Conservation (phyloP, 1,140 invertebrate species). For the Colletes latitarsis region DNA sequence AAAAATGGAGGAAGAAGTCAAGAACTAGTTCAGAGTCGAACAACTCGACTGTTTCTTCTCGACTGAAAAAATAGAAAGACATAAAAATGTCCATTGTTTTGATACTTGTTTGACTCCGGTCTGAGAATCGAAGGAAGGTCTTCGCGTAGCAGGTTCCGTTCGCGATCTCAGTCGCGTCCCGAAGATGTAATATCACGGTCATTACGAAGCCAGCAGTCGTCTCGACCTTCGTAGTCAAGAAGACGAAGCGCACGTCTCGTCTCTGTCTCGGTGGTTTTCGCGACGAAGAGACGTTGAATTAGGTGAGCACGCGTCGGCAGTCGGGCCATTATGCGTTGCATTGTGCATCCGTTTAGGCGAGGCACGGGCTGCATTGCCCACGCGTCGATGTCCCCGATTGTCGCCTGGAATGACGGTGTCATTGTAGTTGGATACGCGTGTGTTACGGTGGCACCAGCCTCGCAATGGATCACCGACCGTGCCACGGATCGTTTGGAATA, state of each 20-base stretch:
- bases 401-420: conserved; percentile 57
- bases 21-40: too few species aligned
- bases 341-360: conserved; percentile 72
- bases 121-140: background rate
- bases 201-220: conserved; percentile 20
- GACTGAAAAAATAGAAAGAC: too few species aligned
- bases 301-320: conserved; percentile 33
- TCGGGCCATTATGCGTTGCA: conserved; percentile 47
- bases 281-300: background rate
- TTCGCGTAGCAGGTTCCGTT: conserved; percentile 7
- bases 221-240: conserved; percentile 51
- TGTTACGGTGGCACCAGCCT: conserved; percentile 66
- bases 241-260: conserved; percentile 6
- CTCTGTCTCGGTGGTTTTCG: background rate
- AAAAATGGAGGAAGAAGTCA: too few species aligned
- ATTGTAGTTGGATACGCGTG: conserved; percentile 54
- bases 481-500: conserved; percentile 67
- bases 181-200: background rate
- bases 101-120: too few species aligned
- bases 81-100: too few species aligned
- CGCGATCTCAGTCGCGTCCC: background rate
- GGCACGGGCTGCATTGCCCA: conserved; percentile 71
- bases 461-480: conserved; percentile 71
- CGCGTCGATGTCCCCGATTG: conserved; percentile 63
- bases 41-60: too few species aligned